Evolutionary conservation across 2,113 vertebrate species (phyloP), one percentile per base, ranked within the genome.

Genomic region (Geococcyx californianus): DNA sequence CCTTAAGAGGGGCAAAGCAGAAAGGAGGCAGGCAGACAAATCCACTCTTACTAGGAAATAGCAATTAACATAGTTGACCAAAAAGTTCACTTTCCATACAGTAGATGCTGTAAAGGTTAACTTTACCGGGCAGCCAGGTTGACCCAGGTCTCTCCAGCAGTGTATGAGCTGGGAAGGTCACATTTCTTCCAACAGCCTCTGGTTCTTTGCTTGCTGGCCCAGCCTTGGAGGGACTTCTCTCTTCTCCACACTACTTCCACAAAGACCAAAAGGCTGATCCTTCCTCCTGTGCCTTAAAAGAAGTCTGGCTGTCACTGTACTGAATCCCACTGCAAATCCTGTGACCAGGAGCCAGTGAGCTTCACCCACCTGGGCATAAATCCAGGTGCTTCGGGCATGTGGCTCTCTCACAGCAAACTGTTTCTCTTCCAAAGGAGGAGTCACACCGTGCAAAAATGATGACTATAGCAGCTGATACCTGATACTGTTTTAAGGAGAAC

Each of bases 301-400:
- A 13, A 38, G 15, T 5, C 36, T 29, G 16, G 28, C 18, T 0
- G 0, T 63, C 3, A 1, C 59, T 64, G 44, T 76, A 45, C 38
- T n/a, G 54, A 45, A 52, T 73, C 47, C 47, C 26, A 52, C 23
- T 29, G 8, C 34, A 63, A n/a, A n/a, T 44, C 18, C 31, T 84
- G 73, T 80, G 72, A 14, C 38, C 3, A 2, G 47, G 16, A 54
- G 17, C 34, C 9, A 31, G 62, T 1, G 6, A 51, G 14, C 34
- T n/a, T 25, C 73, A 66, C 59, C 59, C 25, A 28, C 14, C 33
- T 0, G 2, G 29, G 16, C 7, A 2, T 55, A 62, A 66, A 42
- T 11, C 15, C 44, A 7, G 34, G 38, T 36, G 7, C 28, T 90
- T 33, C 3, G 5, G 52, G 14, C 28, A 23, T 10, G 26, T 13